Evolutionary conservation across 2,113 vertebrate species (phyloP).

Genomic region (Myrmecophaga tridactyla): DNA sequence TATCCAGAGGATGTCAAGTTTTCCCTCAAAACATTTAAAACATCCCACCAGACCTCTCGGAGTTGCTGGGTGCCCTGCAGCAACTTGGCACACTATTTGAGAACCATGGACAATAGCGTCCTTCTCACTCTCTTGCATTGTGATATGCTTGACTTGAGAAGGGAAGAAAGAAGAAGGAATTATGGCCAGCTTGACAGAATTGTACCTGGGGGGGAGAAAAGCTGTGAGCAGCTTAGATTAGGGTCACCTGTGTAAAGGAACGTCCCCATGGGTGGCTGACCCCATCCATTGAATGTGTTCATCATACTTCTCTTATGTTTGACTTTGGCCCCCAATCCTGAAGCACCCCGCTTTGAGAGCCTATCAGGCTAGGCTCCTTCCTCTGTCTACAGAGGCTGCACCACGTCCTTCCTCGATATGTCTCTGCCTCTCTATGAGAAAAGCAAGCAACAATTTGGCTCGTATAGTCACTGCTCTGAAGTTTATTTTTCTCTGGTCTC

Average conservation of each 20-base stretch:
- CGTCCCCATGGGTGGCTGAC: not conserved
- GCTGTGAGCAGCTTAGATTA: not conserved
- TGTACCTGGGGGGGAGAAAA: not conserved
- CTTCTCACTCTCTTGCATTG: not conserved
- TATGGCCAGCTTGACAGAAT: not conserved
- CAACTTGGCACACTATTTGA: not conserved
- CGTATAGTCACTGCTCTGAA: constrained; percentile 46
- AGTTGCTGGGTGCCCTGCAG: not conserved
- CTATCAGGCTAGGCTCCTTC: not conserved
- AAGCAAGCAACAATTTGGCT: constrained; percentile 76
- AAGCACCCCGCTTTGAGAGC: not conserved
- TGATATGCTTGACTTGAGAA: not conserved
- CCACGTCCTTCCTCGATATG: not conserved
- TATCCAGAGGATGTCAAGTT: not conserved
- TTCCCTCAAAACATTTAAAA: constrained; percentile 24
- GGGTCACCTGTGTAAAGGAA: not conserved
- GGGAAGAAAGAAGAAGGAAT: not conserved
- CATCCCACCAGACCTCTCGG: not conserved
- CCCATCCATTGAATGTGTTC: not conserved
- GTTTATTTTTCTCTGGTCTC: constrained; percentile 76
- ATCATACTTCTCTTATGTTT: not conserved
- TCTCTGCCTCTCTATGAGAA: constrained; percentile 53
- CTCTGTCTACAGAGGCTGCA: not conserved
- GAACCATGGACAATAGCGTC: not conserved
- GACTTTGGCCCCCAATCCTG: not conserved